Conservation (phyloP, 2,888 invertebrate genomes). For the Rhopalosiphum nymphaeae region DNA sequence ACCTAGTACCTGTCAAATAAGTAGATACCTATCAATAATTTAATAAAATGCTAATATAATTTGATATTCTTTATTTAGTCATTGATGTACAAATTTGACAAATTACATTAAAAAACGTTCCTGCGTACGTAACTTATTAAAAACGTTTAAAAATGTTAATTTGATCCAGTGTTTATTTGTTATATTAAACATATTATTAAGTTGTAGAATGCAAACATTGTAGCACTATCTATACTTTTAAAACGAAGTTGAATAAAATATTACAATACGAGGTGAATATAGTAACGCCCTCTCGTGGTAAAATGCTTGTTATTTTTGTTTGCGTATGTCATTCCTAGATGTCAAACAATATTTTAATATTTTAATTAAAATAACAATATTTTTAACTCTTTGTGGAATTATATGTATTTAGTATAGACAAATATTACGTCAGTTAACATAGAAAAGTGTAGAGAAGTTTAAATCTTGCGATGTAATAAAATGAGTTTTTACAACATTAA, state of each 20-base stretch:
- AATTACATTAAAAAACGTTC: background rate
- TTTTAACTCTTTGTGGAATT: background rate
- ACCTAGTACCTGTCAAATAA: background rate
- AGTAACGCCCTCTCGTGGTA: conserved; percentile 8
- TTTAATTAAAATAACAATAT: background rate
- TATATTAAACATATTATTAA: background rate
- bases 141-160: background rate
- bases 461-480: background rate
- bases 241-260: background rate
- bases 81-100: background rate
- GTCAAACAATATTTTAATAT: background rate
- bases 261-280: background rate
- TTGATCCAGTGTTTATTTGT: background rate
- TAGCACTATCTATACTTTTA: background rate
- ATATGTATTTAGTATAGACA: background rate
- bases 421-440: background rate
- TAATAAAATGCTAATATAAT: background rate
- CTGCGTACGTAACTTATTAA: background rate
- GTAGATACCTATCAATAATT: background rate
- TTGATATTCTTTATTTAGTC: background rate
- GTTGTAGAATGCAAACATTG: background rate
- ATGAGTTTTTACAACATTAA: background rate
- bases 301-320: no score
- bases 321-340: background rate
- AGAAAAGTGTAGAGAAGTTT: background rate